Evolutionary conservation across 1,140 invertebrate species (phyloP).

Genomic region (Ostrea edulis): DNA sequence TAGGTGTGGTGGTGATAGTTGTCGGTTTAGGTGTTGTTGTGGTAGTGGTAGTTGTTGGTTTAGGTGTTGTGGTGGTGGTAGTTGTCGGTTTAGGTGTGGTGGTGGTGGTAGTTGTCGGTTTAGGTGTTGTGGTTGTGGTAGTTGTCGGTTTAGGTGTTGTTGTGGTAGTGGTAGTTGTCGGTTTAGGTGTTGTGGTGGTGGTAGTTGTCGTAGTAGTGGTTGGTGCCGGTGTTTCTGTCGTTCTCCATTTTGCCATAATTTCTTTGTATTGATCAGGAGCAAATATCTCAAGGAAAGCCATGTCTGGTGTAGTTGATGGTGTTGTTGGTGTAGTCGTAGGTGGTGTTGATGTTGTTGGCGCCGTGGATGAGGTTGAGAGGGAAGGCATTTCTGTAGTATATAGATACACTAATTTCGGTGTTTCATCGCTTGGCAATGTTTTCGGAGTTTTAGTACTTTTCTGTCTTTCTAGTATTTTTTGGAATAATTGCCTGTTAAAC

Average conservation of each 20-base stretch:
- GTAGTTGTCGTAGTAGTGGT: background rate
- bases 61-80: no score
- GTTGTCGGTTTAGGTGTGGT: no score
- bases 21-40: no score
- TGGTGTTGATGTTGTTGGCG: background rate
- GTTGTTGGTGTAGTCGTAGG: background rate
- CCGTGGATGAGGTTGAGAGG: background rate
- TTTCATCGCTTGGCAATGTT: background rate
- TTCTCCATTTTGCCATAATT: constrained; percentile 18
- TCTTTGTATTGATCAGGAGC: background rate
- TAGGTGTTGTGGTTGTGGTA: no score
- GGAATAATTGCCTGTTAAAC: background rate
- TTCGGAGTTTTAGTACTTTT: background rate
- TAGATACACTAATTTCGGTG: background rate
- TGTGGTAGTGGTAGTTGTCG: background rate
- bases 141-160: no score
- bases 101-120: no score
- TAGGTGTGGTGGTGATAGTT: background rate
- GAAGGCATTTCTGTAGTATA: background rate
- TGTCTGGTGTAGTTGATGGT: background rate
- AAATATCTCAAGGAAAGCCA: constrained; percentile 21
- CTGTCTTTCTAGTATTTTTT: constrained; percentile 5
- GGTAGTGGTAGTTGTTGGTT: no score
- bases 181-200: background rate
- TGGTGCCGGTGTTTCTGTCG: constrained; percentile 18